phyloP scores from a whole-genome alignment of 1,140 invertebrate genomes.

The Maniola jurtina region DNA sequence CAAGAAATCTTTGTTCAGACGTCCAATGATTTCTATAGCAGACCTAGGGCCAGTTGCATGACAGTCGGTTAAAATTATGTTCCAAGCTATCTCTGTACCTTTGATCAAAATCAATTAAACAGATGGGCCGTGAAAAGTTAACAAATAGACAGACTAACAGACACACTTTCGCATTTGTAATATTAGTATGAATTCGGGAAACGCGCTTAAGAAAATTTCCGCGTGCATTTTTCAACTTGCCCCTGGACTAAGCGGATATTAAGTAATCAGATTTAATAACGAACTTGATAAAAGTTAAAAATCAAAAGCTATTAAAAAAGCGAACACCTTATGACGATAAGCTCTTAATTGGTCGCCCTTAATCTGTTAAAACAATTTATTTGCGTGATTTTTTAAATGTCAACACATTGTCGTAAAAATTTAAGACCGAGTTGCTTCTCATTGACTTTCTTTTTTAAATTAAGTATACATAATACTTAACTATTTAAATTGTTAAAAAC shows the following conservation, averaged over 20 bases:
- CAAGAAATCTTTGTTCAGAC: too few species aligned
- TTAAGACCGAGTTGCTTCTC: constrained; percentile 25
- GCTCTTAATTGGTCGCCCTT: constrained; percentile 31
- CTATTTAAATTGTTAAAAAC: constrained; percentile 4
- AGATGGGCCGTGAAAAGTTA: too few species aligned
- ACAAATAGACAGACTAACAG: too few species aligned
- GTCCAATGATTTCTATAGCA: too few species aligned
- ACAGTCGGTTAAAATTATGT: too few species aligned
- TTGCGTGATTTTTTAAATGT: constrained; percentile 34
- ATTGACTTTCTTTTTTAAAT: constrained; percentile 21
- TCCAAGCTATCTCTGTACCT: too few species aligned
- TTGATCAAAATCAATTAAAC: too few species aligned
- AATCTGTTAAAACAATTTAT: constrained; percentile 30
- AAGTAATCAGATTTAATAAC: neutral
- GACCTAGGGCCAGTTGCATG: too few species aligned
- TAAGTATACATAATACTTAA: neutral
- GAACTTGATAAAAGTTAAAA: neutral
- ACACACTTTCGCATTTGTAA: too few species aligned
- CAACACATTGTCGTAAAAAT: constrained; percentile 36
- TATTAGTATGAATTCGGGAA: too few species aligned
- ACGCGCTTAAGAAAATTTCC: too few species aligned
- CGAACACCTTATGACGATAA: constrained; percentile 26
- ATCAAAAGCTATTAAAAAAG: neutral
- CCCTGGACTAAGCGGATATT: neutral
- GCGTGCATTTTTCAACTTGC: too few species aligned